Evolutionary conservation across 2,113 vertebrate genomes (phyloP).

Genomic region (Lagopus muta): DNA sequence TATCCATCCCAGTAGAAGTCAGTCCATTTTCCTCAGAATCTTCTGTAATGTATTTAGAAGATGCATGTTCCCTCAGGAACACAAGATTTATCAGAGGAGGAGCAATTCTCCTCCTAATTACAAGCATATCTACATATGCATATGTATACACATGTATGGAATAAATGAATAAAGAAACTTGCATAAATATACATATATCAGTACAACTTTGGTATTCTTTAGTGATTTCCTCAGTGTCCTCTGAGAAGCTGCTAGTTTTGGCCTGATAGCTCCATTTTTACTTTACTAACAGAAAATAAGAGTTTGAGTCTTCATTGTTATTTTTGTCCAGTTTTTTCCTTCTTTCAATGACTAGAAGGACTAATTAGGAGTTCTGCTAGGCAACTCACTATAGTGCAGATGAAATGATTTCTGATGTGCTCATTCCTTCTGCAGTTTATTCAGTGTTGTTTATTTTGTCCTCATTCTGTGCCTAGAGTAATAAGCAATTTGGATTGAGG

Average conservation of each 20-base stretch:
- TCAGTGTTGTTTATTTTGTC: conserved; percentile 1
- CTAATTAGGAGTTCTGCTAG: neutral
- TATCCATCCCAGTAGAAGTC: neutral
- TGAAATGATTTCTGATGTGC: neutral
- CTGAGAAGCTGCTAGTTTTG: neutral
- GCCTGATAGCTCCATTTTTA: neutral
- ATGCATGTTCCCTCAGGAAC: neutral
- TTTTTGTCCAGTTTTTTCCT: neutral
- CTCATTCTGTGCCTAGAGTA: neutral
- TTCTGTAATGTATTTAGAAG: conserved; percentile 15
- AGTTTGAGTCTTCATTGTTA: neutral
- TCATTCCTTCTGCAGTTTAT: conserved; percentile 11
- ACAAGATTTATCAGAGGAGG: neutral
- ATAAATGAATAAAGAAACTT: neutral
- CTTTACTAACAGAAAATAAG: neutral
- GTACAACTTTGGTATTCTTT: neutral
- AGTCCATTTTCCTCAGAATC: neutral
- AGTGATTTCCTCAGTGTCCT: neutral
- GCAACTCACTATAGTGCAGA: neutral
- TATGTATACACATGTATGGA: neutral
- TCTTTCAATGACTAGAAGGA: neutral
- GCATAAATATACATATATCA: neutral
- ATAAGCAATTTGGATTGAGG: conserved; percentile 14
- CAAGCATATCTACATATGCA: neutral
- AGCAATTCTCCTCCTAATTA: conserved; percentile 6